Conservation (phyloP, 92 coral and sea anemone genomes). For the Meandrina meandrites region DNA sequence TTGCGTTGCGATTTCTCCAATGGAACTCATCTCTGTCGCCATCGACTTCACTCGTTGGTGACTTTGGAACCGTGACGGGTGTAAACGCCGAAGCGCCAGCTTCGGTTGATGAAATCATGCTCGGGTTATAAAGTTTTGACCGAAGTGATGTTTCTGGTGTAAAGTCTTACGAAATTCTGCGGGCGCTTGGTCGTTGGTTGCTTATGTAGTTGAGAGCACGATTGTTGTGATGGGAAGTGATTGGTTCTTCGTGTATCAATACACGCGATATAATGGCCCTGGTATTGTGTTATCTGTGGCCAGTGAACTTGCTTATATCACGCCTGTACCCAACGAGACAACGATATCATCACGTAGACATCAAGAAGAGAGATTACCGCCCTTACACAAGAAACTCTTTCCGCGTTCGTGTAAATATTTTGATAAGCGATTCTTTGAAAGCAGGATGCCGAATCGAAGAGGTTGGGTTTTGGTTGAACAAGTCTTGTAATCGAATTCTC, state of each 20-base stretch:
- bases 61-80: slow-evolving; percentile 30
- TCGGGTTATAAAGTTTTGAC: neutral
- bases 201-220: slow-evolving; percentile 55
- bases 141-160: slow-evolving; percentile 15
- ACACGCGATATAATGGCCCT: slow-evolving; percentile 52
- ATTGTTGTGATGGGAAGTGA: slow-evolving; percentile 36
- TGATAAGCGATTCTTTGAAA: neutral
- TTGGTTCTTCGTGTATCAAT: slow-evolving; percentile 71
- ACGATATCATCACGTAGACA: slow-evolving; percentile 49
- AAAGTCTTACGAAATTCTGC: slow-evolving; percentile 27
- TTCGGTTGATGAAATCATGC: slow-evolving; percentile 44
- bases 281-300: slow-evolving; percentile 50
- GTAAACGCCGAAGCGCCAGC: slow-evolving; percentile 43
- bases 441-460: neutral
- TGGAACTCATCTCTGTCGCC: slow-evolving; percentile 26
- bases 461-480: neutral
- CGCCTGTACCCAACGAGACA: slow-evolving; percentile 18
- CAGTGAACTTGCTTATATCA: neutral
- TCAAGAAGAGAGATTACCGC: slow-evolving; percentile 13
- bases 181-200: slow-evolving; percentile 1
- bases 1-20: slow-evolving; percentile 33
- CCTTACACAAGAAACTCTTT: slow-evolving; percentile 2
- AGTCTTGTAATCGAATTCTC: slow-evolving; percentile 39
- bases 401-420: slow-evolving; percentile 41
- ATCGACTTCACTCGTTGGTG: slow-evolving; percentile 23